phyloP scores from a whole-genome alignment of 2,888 invertebrate genomes.

The Tromatobia lineatoria region DNA sequence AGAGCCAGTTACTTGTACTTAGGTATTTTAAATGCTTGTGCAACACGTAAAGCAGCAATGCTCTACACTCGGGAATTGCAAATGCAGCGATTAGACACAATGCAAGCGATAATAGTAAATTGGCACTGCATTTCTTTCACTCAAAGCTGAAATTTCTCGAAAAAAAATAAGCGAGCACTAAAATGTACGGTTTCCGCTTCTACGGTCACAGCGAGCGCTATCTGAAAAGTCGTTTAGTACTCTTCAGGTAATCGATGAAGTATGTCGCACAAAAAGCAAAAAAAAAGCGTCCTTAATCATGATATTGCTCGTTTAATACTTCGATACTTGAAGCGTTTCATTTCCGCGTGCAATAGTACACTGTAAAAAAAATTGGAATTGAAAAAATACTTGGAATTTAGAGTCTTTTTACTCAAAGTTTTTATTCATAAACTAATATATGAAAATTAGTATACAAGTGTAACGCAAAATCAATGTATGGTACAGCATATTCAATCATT shows the following conservation, averaged over 20 bases:
- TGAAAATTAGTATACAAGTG: too few relatives aligned
- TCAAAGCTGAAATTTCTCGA: neutral
- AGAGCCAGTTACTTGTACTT: constrained; percentile 13
- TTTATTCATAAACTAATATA: too few relatives aligned
- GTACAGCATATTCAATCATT: too few relatives aligned
- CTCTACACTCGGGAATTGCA: constrained; percentile 4
- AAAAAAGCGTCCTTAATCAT: neutral
- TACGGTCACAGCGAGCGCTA: neutral
- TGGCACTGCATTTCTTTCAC: constrained; percentile 5
- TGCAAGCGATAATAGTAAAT: constrained; percentile 17
- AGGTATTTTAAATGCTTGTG: constrained; percentile 16
- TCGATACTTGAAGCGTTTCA: too few relatives aligned
- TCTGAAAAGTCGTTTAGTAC: neutral
- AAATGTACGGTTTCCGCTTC: neutral
- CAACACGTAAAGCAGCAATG: constrained; percentile 2
- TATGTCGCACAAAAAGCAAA: neutral
- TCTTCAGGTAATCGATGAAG: too few relatives aligned
- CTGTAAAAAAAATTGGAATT: too few relatives aligned
- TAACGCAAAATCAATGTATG: too few relatives aligned
- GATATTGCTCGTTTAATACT: too few relatives aligned
- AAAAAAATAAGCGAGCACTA: neutral
- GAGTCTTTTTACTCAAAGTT: too few relatives aligned
- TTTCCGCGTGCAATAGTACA: too few relatives aligned
- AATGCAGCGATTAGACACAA: neutral
- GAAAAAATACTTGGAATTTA: too few relatives aligned